Percentiles rank a stretch among this genome's conserved stretches.
Evolutionary conservation across 2,888 invertebrate species (phyloP).

Genomic region (Norana najaformis): DNA sequence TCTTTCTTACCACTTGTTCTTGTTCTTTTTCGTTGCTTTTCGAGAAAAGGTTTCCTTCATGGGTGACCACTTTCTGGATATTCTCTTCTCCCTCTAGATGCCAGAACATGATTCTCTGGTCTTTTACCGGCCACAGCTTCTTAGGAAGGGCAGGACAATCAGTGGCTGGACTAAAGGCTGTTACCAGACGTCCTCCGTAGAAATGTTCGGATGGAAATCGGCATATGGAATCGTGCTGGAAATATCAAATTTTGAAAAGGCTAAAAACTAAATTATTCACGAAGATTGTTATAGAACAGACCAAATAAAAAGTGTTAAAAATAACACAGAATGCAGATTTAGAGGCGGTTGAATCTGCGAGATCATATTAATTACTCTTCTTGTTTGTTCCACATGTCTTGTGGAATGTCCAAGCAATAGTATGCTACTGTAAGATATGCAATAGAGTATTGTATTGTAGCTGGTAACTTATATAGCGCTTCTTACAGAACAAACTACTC

Average conservation of each 20-base stretch:
- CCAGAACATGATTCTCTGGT: constrained; percentile 46
- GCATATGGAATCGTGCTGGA: constrained; percentile 52
- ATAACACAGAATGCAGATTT: no score
- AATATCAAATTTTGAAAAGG: not conserved
- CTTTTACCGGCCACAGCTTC: not conserved
- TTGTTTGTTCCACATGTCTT: no score
- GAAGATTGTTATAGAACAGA: no score
- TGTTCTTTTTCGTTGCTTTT: constrained; percentile 50
- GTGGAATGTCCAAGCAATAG: no score
- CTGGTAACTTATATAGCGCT: no score
- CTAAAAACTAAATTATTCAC: no score
- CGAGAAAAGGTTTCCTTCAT: constrained; percentile 53
- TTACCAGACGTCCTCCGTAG: constrained; percentile 47
- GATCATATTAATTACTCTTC: no score
- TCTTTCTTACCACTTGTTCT: not conserved
- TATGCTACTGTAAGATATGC: no score
- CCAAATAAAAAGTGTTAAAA: no score
- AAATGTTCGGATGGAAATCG: constrained; percentile 51
- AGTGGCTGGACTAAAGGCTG: not conserved
- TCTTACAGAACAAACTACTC: no score
- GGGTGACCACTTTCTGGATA: constrained; percentile 49
- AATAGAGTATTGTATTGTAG: no score
- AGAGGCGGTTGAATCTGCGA: no score
- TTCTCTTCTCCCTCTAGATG: constrained; percentile 53
- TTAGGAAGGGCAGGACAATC: not conserved